Conservation (phyloP, 2,797 vertebrate genomes). For the Saguinus oedipus region DNA sequence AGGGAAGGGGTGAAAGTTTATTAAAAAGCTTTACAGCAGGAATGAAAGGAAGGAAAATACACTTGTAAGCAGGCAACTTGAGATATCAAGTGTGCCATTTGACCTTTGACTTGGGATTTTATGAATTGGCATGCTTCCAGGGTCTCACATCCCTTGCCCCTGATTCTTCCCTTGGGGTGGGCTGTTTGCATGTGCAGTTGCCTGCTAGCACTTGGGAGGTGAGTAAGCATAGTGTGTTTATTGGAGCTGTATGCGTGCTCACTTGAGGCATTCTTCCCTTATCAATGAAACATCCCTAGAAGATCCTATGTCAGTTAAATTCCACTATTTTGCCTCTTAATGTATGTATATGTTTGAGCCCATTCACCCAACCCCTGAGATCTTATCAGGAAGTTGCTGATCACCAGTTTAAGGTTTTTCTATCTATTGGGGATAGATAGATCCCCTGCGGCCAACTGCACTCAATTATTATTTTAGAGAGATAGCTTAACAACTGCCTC, state of each 20-base stretch:
- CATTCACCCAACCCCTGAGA: background rate
- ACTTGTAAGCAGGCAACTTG: background rate
- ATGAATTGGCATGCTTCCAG: background rate
- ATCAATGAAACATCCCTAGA: background rate
- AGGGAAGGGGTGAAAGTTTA: background rate
- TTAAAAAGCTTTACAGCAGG: background rate
- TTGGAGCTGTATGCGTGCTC: background rate
- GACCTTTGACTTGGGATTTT: background rate
- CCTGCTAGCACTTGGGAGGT: background rate
- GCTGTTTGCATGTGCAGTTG: background rate
- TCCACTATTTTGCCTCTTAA: background rate
- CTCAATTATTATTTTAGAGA: background rate
- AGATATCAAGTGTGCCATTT: background rate
- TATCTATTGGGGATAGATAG: background rate
- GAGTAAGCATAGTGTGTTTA: background rate
- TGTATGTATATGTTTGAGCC: background rate
- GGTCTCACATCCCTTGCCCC: background rate
- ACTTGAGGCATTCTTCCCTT: background rate
- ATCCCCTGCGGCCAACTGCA: background rate
- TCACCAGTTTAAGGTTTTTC: background rate
- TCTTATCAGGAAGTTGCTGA: background rate
- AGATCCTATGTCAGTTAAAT: background rate
- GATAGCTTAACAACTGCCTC: background rate
- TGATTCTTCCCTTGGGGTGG: background rate
- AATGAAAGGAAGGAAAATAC: background rate